Percentiles rank a stretch among this genome's conserved stretches.
phyloP scores from a whole-genome alignment of 1,140 invertebrate species.

The Euwallacea fornicatus region DNA sequence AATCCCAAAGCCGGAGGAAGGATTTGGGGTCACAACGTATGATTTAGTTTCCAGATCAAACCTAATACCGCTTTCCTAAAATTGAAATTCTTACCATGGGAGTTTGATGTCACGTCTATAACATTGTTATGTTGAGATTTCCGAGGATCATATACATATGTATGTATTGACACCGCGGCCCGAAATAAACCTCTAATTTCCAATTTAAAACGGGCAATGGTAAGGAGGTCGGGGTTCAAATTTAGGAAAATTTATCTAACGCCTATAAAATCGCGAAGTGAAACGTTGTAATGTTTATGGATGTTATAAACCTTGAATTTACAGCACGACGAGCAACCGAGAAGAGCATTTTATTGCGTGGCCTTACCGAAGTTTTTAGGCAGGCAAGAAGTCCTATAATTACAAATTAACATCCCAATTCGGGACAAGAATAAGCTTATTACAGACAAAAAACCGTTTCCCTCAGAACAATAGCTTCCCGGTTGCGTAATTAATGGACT shows the following conservation, averaged over 20 bases:
- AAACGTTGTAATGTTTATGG: background rate
- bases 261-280: too few relatives aligned
- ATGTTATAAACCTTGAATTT: slow-evolving; percentile 2
- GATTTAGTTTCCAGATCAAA: slow-evolving; percentile 35
- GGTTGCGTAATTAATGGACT: slow-evolving; percentile 25
- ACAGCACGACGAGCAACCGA: slow-evolving; percentile 16
- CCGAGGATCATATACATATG: too few relatives aligned
- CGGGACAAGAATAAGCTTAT: slow-evolving; percentile 28
- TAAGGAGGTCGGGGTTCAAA: too few relatives aligned
- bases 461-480: slow-evolving; percentile 25
- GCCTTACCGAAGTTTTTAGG: slow-evolving; percentile 16
- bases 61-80: slow-evolving; percentile 31
- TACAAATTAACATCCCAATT: slow-evolving; percentile 27
- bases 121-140: background rate
- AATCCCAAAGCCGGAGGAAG: slow-evolving; percentile 30
- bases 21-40: slow-evolving; percentile 36
- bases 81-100: slow-evolving; percentile 36
- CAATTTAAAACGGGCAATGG: too few relatives aligned
- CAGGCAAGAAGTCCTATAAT: slow-evolving; percentile 24
- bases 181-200: too few relatives aligned
- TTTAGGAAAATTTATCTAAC: too few relatives aligned
- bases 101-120: slow-evolving; percentile 15
- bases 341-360: slow-evolving; percentile 18
- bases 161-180: too few relatives aligned
- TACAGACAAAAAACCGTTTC: slow-evolving; percentile 24